phyloP scores from a whole-genome alignment of 2,888 invertebrate genomes.

The Plagiodera versicolora region DNA sequence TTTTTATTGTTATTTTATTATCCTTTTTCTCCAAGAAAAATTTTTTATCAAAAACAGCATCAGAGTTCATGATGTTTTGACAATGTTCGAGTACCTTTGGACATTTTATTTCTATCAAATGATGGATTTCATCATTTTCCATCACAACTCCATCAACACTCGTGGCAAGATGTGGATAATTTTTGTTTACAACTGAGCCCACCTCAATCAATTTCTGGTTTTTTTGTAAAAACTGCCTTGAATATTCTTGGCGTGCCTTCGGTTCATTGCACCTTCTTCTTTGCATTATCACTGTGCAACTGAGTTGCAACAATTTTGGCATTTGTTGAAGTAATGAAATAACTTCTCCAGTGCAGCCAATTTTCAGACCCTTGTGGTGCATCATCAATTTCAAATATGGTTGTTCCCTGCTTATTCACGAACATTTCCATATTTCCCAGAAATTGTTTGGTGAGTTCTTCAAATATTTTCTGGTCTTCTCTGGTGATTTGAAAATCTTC shows the following conservation, averaged over 20 bases:
- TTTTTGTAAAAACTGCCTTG: not conserved
- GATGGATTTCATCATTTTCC: not conserved
- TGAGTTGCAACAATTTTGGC: not conserved
- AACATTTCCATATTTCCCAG: not conserved
- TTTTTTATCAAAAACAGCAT: not conserved
- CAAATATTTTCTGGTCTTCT: not conserved
- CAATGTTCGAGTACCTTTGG: conserved; percentile 6
- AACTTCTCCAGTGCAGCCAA: not conserved
- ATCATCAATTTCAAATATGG: not conserved
- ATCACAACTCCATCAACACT: conserved; percentile 2
- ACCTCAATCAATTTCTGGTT: conserved; percentile 1
- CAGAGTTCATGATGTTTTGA: not conserved
- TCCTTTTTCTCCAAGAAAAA: not conserved
- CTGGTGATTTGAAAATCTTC: not conserved
- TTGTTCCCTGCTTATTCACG: not conserved
- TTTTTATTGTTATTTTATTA: not conserved
- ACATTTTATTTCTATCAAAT: conserved; percentile 10
- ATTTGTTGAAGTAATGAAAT: not conserved
- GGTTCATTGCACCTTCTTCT: not conserved
- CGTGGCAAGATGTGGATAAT: not conserved
- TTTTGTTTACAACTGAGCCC: not conserved
- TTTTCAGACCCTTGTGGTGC: not conserved
- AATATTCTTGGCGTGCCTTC: conserved; percentile 2
- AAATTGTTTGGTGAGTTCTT: not conserved
- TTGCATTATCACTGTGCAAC: not conserved